A percentile compares a stretch with the other conserved stretches of the same genome.
These are phyloP conservation scores for Ephialtes manifestator DNA, from an alignment of 2,888 invertebrate genomes.

Conservation along the genomic window DNA sequence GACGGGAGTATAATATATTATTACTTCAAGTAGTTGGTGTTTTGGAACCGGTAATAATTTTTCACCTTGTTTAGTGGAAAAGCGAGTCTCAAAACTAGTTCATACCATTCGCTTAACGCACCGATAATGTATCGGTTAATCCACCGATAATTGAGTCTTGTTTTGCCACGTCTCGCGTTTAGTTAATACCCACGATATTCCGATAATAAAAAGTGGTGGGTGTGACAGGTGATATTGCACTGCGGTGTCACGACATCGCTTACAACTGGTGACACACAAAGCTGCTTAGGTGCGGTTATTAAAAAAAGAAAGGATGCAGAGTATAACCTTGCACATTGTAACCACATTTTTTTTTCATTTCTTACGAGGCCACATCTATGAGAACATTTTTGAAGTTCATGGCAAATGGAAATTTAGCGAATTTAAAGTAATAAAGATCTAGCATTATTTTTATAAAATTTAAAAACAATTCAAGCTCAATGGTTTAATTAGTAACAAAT, in stretches of 20 bases:
- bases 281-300: neutral
- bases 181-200: slow-evolving; percentile 20
- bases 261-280: neutral
- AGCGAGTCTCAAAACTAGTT: neutral
- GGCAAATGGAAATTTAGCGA: no score
- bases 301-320: neutral
- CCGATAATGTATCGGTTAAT: slow-evolving; percentile 39
- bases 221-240: slow-evolving; percentile 6
- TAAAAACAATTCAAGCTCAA: no score
- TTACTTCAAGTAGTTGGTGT: neutral
- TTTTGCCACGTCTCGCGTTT: neutral
- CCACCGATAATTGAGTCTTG: slow-evolving; percentile 18
- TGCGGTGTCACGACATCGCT: neutral
- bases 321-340: no score
- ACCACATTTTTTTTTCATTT: neutral
- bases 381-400: no score
- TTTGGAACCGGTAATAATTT: neutral
- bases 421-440: no score
- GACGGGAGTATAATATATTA: neutral
- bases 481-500: no score
- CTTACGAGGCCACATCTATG: neutral
- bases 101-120: slow-evolving; percentile 21
- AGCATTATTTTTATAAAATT: no score
- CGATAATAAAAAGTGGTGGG: neutral
- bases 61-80: neutral